Percentiles rank a stretch among this genome's conserved stretches.
Conservation (phyloP, 2,113 vertebrate genomes). For the Bubo scandiacus region DNA sequence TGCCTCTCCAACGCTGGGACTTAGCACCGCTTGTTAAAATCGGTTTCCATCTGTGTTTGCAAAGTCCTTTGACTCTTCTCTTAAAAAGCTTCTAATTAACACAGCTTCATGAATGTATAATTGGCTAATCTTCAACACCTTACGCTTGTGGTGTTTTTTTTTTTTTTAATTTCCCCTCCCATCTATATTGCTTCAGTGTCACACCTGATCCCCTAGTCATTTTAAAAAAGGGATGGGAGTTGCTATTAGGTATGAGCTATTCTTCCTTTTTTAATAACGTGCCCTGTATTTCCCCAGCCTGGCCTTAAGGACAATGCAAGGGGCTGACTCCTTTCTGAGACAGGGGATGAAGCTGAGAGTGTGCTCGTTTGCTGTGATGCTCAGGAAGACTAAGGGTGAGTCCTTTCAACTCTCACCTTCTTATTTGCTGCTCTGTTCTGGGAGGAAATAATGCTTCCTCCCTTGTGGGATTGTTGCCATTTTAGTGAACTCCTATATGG, state of each 20-base stretch:
- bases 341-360: background rate
- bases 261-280: background rate
- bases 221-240: background rate
- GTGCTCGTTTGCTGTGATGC: background rate
- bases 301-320: background rate
- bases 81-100: constrained; percentile 41
- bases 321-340: background rate
- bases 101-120: background rate
- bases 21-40: background rate
- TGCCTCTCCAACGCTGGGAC: background rate
- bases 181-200: background rate
- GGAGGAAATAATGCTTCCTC: background rate
- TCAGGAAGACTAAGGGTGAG: background rate
- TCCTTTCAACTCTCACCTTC: background rate
- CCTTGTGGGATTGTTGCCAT: background rate
- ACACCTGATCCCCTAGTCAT: background rate
- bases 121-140: background rate
- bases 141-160: background rate
- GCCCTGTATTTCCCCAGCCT: background rate
- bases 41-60: background rate
- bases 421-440: accelerated
- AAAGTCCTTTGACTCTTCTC: constrained; percentile 22
- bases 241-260: background rate
- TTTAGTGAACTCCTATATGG: background rate
- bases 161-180: background rate